These are phyloP conservation scores for Aphodius sticticus DNA, from an alignment of 2,888 invertebrate species.

Conservation along the genomic window DNA sequence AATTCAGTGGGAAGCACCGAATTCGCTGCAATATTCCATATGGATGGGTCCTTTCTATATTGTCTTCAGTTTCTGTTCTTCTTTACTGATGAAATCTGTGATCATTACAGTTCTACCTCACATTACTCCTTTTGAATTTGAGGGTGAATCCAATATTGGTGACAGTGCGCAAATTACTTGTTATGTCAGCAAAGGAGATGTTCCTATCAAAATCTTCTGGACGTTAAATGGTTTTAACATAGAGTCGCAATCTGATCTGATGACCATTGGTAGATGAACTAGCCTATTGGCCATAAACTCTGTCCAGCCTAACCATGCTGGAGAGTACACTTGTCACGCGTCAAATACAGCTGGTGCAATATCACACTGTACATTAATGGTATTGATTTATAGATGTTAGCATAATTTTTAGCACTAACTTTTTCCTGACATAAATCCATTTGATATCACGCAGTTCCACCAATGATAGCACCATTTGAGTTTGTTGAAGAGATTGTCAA, in stretches of 20 bases:
- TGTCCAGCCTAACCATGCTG: conserved; percentile 70
- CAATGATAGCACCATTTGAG: conserved; percentile 65
- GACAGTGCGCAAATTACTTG: conserved; percentile 72
- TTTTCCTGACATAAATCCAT: background rate
- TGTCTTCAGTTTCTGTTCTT: conserved; percentile 12
- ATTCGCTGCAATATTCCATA: no score
- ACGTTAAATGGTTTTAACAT: conserved; percentile 68
- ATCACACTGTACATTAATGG: conserved; percentile 78
- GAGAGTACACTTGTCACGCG: conserved; percentile 79
- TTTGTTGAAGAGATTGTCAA: conserved; percentile 67
- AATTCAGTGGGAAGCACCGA: no score
- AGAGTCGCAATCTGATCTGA: conserved; percentile 60
- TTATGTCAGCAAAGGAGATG: conserved; percentile 75
- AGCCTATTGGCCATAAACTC: conserved; percentile 61
- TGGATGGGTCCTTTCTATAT: background rate
- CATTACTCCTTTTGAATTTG: conserved; percentile 73
- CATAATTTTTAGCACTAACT: conserved; percentile 11
- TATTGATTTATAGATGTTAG: conserved; percentile 56
- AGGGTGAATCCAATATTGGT: conserved; percentile 73
- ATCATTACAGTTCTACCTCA: conserved; percentile 64
- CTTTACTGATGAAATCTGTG: no score
- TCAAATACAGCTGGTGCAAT: conserved; percentile 74
- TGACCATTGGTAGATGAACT: conserved; percentile 64
- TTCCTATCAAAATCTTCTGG: conserved; percentile 76
- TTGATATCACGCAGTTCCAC: conserved; percentile 54